Percentiles rank a stretch among this genome's conserved stretches.
phyloP scores from a whole-genome alignment of 1,140 invertebrate genomes.

The Sitophilus oryzae region DNA sequence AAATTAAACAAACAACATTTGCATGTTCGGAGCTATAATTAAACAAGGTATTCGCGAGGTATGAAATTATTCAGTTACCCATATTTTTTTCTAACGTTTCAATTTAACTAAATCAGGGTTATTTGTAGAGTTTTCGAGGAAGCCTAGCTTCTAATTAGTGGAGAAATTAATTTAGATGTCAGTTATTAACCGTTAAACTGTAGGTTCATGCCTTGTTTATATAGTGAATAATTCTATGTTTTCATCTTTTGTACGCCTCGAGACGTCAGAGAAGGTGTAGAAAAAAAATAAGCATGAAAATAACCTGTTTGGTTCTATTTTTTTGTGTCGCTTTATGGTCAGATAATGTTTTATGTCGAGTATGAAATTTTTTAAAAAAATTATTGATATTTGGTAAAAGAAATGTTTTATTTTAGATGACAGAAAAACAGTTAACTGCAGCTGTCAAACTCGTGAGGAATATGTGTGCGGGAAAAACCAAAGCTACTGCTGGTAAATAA shows the following conservation, averaged over 20 bases:
- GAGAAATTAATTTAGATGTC: neutral
- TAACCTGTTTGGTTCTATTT: too few relatives aligned
- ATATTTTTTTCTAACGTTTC: neutral
- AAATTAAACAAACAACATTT: neutral
- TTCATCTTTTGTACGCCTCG: too few relatives aligned
- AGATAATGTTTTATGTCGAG: too few relatives aligned
- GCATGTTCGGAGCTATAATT: neutral
- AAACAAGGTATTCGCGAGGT: neutral
- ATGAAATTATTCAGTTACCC: neutral
- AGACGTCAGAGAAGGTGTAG: too few relatives aligned
- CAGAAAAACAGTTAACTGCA: slow-evolving; percentile 38
- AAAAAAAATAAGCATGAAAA: too few relatives aligned
- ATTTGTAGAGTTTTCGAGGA: neutral
- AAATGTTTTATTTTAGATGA: slow-evolving; percentile 32
- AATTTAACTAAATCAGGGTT: neutral
- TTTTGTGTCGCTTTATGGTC: too few relatives aligned
- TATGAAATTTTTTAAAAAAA: neutral
- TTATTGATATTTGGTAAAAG: neutral
- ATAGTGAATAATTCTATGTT: too few relatives aligned
- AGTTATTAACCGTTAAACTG: neutral
- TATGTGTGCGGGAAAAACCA: slow-evolving; percentile 39
- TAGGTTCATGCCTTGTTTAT: neutral
- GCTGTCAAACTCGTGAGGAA: slow-evolving; percentile 38
- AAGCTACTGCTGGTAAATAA: slow-evolving; percentile 36
- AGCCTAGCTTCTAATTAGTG: neutral